phyloP scores from a whole-genome alignment of 2,797 vertebrate species.

The Falco columbarius region DNA sequence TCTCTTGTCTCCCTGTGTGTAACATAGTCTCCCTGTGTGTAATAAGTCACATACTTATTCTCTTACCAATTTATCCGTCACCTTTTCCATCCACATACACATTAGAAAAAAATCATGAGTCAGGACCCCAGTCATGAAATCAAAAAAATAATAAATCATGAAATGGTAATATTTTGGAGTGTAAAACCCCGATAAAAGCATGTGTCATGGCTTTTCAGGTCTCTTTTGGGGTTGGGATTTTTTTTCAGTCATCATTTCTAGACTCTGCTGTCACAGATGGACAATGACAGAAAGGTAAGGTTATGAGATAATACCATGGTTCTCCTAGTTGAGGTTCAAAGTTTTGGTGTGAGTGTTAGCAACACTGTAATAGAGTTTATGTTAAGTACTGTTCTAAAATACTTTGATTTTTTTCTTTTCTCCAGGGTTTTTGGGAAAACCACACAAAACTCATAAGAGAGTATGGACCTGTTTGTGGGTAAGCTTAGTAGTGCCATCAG shows the following conservation, averaged over 20 bases:
- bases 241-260: neutral
- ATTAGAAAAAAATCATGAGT: neutral
- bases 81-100: neutral
- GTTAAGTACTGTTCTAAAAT: neutral
- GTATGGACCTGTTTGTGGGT: slow-evolving; percentile 92
- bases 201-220: neutral
- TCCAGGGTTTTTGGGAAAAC: slow-evolving; percentile 86
- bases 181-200: neutral
- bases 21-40: neutral
- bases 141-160: neutral
- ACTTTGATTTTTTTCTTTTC: slow-evolving; percentile 23
- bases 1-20: neutral
- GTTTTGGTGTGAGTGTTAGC: neutral
- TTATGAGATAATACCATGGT: neutral
- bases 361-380: neutral
- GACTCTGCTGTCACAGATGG: neutral
- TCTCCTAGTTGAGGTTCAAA: neutral
- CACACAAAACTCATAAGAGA: slow-evolving; percentile 82
- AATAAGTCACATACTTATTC: neutral
- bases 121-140: neutral
- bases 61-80: neutral
- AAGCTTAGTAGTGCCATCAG: slow-evolving; percentile 58
- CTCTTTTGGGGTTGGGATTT: neutral
- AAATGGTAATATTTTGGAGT: neutral
- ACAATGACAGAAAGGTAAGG: neutral